These are phyloP conservation scores for Ephialtes manifestator DNA, from an alignment of 2,888 invertebrate genomes.

Conservation along the genomic window DNA sequence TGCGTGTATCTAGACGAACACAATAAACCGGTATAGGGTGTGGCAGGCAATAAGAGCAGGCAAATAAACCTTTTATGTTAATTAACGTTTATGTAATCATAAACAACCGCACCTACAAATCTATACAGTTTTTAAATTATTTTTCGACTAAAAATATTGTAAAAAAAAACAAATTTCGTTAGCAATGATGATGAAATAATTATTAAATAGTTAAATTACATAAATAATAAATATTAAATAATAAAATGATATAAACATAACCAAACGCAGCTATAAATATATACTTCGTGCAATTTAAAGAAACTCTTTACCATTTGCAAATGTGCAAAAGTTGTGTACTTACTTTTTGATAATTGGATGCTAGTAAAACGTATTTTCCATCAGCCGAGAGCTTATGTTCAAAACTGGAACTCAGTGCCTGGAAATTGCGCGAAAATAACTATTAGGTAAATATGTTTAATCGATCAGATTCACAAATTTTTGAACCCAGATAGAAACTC, in stretches of 20 bases:
- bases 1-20: neutral
- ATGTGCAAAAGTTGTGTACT: constrained; percentile 63
- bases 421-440: constrained; percentile 72
- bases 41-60: neutral
- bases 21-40: neutral
- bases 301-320: too few relatives aligned
- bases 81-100: neutral
- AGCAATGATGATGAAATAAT: too few relatives aligned
- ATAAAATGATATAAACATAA: too few relatives aligned
- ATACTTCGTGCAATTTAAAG: too few relatives aligned
- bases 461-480: neutral
- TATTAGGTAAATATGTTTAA: constrained; percentile 2
- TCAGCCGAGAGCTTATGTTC: constrained; percentile 90
- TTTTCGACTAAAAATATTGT: too few relatives aligned
- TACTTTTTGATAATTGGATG: constrained; percentile 89
- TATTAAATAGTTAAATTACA: too few relatives aligned
- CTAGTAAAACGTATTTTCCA: constrained; percentile 88
- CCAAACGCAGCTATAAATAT: too few relatives aligned
- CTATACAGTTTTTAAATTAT: neutral
- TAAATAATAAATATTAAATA: too few relatives aligned
- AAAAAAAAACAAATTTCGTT: too few relatives aligned
- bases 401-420: constrained; percentile 85
- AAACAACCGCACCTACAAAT: neutral
- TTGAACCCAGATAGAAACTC: neutral
- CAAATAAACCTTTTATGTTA: neutral